Base-by-base conservation (phyloP, 2,797 vertebrate genomes). In the Simalia tracyae region DNA sequence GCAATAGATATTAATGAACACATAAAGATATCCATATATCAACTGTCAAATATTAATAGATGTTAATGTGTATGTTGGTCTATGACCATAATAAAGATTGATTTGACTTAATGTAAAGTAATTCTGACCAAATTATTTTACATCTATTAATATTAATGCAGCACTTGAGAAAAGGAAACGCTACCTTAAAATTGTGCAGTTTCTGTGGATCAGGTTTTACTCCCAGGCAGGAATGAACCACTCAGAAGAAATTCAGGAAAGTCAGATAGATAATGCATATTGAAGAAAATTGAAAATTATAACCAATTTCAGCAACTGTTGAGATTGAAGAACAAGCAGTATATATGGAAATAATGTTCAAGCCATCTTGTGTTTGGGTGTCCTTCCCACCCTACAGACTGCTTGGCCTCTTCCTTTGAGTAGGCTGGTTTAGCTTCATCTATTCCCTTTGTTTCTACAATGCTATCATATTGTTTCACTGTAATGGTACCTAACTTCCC, bases 101-200 rank as follows among this genome's bases (percentile, higher is more conserved):
- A 81, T 81, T 24, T 46, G 42, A 81, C 19, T 46, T 24, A 81
- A 81, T 81, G 19, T 46, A 81, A 81, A 81, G 22, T 81, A 81
- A 81, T 81, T 81, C 42, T 81, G 42, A 81, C 36, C 9, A 61
- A 81, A 81, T 46, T 81, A 81, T 81, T 46, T 66, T 81, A 46
- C 46, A 81, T 3, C 36, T 46, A 81, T 81, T 42, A 76, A 81
- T 46, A 81, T 81, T 81, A 24, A 42, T 84, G 85, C 56, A 91
- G 11, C 90, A 63, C 89, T 63, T 94, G 92, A 93, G 22, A 92
- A 85, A 63, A 94, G 22, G n/a, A 90, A 93, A 88, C 31, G 50
- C 1, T 7, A 91, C 68, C 46, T 50, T 28, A 22, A 76, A 57
- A 86, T 50, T 68, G 50, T 89, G 24, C 46, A 92, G 31, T 24